A percentile compares a stretch with the other conserved stretches of the same genome.
These are phyloP conservation scores for Origma solitaria DNA, from an alignment of 2,113 vertebrate genomes.

Conservation along the genomic window DNA sequence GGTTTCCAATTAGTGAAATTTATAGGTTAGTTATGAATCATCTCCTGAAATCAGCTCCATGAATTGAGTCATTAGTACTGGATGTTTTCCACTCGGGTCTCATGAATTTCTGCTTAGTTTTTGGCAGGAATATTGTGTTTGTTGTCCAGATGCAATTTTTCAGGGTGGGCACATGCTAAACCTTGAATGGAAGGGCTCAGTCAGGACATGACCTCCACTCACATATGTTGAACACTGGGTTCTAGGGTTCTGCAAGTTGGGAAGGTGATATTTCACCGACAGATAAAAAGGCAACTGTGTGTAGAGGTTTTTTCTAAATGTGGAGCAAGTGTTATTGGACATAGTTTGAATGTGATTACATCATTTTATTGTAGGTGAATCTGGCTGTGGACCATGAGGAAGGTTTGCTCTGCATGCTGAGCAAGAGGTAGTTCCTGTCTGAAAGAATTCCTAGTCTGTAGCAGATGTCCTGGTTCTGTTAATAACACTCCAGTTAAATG, in stretches of 20 bases:
- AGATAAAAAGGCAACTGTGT: not conserved
- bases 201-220: not conserved
- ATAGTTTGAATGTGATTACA: not conserved
- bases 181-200: not conserved
- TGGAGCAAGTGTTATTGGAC: not conserved
- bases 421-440: not conserved
- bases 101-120: constrained; percentile 23
- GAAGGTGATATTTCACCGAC: not conserved
- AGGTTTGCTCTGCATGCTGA: not conserved
- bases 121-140: constrained; percentile 50
- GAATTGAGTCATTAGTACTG: constrained; percentile 54
- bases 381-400: not conserved
- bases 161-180: constrained; percentile 7
- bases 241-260: not conserved
- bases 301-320: not conserved
- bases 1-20: constrained; percentile 50
- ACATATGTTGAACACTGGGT: not conserved
- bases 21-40: constrained; percentile 42
- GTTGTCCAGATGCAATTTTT: constrained; percentile 49
- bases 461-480: not conserved
- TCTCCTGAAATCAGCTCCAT: constrained; percentile 52
- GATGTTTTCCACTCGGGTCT: constrained; percentile 53
- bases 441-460: not conserved
- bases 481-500: not conserved
- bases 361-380: not conserved